A percentile compares a stretch with the other conserved stretches of the same genome.
These are phyloP conservation scores for Monomorium pharaonis DNA, from an alignment of 1,140 invertebrate species.

Conservation along the genomic window DNA sequence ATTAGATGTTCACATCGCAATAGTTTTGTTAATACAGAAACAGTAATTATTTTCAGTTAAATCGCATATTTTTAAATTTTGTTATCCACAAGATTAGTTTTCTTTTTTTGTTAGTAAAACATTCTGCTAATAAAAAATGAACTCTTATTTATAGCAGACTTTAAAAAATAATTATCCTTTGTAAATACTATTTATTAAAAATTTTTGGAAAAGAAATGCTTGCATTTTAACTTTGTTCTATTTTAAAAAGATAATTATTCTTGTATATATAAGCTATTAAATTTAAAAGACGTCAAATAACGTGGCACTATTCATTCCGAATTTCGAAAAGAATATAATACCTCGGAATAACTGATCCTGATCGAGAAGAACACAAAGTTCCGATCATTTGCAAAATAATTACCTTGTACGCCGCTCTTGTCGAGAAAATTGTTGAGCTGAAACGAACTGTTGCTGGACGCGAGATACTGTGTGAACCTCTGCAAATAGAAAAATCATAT, in stretches of 20 bases:
- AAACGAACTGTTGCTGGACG: slow-evolving; percentile 99
- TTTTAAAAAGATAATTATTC: slow-evolving; percentile 1
- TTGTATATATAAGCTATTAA: neutral
- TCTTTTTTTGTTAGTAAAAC: neutral
- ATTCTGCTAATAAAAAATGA: neutral
- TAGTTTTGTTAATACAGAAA: slow-evolving; percentile 26
- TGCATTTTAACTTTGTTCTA: neutral
- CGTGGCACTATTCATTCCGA: neutral
- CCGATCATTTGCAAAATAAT: slow-evolving; percentile 73
- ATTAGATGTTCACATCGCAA: neutral
- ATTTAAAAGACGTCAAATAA: neutral
- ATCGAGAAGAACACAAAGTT: neutral
- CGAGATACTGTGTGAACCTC: slow-evolving; percentile 99
- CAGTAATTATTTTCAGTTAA: neutral
- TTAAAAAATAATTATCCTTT: neutral
- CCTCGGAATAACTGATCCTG: too few species aligned
- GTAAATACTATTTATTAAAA: neutral
- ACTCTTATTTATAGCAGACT: neutral
- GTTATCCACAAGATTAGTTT: slow-evolving; percentile 6
- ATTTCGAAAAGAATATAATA: neutral
- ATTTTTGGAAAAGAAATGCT: too few species aligned
- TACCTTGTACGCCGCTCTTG: slow-evolving; percentile 98
- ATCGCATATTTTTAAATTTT: neutral
- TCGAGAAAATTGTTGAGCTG: slow-evolving; percentile 99
- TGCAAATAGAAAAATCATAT: slow-evolving; percentile 85